Base-by-base conservation (phyloP, 2,797 vertebrate species). In the Coregonus suidteri region DNA sequence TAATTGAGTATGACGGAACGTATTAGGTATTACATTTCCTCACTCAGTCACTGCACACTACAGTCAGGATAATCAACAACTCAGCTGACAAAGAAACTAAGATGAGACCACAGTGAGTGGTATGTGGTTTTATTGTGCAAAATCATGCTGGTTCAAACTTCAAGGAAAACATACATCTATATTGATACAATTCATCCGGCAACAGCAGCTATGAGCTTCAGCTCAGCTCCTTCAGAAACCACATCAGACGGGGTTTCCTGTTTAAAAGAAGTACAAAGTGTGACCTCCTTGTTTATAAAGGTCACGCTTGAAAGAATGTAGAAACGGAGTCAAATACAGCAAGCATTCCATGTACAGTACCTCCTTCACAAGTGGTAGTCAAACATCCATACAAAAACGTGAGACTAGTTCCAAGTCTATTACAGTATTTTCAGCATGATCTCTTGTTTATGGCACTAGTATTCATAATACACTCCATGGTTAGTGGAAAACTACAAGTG, bases 61-160 rank as follows among this genome's bases (percentile, higher is more conserved):
- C 41, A 47, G 41, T 47, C 9, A 13, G 41, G 9, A 13, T 13
- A 13, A 47, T 13, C 41, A 9, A 47, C 41, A 47, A 47, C 41
- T 47, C 9, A 11, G 41, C 9, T 47, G 41, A 13, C 41, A 47
- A 47, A 47, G 41, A 47, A 47, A 47, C 9, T 1, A 47, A 47
- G 3, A 47, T 47, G 41, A 47, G 41, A 47, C 41, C 41, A 47
- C 41, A 47, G 41, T 47, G 41, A 47, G 41, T 47, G 41, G 41
- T 47, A 47, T 13, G 9, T 90, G 41, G 41, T 91, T 86, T 94
- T 90, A 88, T 92, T 94, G 93, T 95, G 93, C 93, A 95, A 94
- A 93, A 84, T 92, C 93, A 93, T 94, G 93, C 92, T 88, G 88
- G 82, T 92, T 84, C 80, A 83, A 74, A 75, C 74, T 84, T 87